Base-by-base conservation (phyloP, 2,888 invertebrate genomes). In the Leucophora obtusa region DNA sequence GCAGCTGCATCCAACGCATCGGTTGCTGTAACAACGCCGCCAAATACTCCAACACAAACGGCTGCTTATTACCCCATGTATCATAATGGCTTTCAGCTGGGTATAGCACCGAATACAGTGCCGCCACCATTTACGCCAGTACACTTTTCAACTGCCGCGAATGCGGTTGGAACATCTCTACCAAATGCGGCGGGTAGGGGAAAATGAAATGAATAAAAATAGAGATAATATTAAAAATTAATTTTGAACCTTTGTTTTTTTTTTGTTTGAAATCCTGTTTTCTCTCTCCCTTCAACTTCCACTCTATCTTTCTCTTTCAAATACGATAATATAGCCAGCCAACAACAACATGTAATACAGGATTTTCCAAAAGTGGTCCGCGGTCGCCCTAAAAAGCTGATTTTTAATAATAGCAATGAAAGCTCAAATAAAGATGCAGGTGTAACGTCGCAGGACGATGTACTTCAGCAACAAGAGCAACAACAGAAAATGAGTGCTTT, bases 61-160 rank as follows among this genome's bases (percentile, higher is more conserved):
- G 82, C 86, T 47, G 85, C 87, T 18, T 90, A 90, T 76, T 90
- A 90, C 85, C 90, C 90, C 15, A 89, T 90, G 90, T 90, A 90
- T 84, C 90, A 89, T 75, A 90, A 90, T 84, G 90, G 90, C 82
- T 90, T 90, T 85, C 90, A 90, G 79, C 72, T 90, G 65, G 86
- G 89, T 21, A 89, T 90, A 72, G 88, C 89, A 14, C 89, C 89
- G 18, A 89, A 89, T 66, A 85, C 89, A 33, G 89, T 89, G 70
- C 90, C 90, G 80, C 90, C 90, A 24, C 90, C 90, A 9, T 90
- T 90, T 72, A 90, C 90, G 3, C 90, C 90, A 7, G 90, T 90
- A 38, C 90, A 90, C 72, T 90, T 90, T 83, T 83, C 88, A 50
- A 81, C 81, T 18, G 18, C 73, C 58, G 51, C 69, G 87, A 86